A percentile compares a stretch with the other conserved stretches of the same genome.
These are phyloP conservation scores for Mystacides longicornis DNA, from an alignment of 2,888 invertebrate genomes.

Conservation along the genomic window DNA sequence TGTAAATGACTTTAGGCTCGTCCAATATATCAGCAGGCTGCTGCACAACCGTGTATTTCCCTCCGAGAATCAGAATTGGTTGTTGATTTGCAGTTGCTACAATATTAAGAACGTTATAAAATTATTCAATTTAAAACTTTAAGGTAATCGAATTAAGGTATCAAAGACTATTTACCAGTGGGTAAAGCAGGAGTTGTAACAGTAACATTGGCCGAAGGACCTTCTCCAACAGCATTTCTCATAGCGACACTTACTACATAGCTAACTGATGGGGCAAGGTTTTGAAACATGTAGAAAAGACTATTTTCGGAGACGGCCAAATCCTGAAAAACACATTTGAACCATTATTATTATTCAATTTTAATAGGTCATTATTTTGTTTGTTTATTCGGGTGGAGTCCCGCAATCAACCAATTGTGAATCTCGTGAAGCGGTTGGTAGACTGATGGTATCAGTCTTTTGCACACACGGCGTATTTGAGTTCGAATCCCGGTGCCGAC, in stretches of 20 bases:
- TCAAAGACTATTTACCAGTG: constrained; percentile 45
- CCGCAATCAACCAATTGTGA: too few species aligned
- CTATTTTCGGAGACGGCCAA: constrained; percentile 64
- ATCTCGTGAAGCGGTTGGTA: too few species aligned
- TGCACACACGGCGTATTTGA: too few species aligned
- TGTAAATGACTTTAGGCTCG: constrained; percentile 59
- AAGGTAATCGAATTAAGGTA: background rate
- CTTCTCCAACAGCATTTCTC: constrained; percentile 72
- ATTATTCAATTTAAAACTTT: background rate
- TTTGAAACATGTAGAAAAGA: constrained; percentile 69
- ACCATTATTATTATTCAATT: too few species aligned
- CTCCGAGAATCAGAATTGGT: constrained; percentile 62
- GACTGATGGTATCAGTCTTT: too few species aligned
- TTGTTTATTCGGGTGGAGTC: too few species aligned
- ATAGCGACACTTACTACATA: constrained; percentile 75
- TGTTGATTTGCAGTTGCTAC: constrained; percentile 60
- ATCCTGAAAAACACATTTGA: constrained; percentile 55
- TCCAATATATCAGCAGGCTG: constrained; percentile 61
- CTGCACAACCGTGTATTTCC: constrained; percentile 59
- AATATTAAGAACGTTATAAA: background rate
- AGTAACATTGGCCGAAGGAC: constrained; percentile 58
- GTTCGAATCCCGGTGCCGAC: too few species aligned
- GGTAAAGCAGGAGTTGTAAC: constrained; percentile 63
- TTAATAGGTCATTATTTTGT: too few species aligned
- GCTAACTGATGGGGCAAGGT: constrained; percentile 60